Percentiles rank a stretch among this genome's conserved stretches.
phyloP scores from a whole-genome alignment of 1,140 invertebrate genomes.

The Lordiphosa stackelbergi region DNA sequence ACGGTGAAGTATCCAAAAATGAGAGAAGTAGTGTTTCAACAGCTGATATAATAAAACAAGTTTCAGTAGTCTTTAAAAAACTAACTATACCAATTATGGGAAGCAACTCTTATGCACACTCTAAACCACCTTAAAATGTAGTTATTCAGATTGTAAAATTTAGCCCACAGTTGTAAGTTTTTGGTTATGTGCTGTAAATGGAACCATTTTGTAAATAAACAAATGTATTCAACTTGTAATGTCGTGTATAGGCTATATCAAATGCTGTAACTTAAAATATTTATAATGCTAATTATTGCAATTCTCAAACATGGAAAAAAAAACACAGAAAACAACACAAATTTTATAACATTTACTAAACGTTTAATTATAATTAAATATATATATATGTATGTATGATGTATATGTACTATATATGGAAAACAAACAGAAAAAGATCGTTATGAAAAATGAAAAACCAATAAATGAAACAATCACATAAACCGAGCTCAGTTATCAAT shows the following conservation, averaged over 20 bases:
- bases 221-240: background rate
- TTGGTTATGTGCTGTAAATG: constrained; percentile 31
- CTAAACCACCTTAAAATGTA: constrained; percentile 19
- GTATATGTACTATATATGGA: constrained; percentile 23
- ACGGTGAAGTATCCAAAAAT: constrained; percentile 57
- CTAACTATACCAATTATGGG: constrained; percentile 10
- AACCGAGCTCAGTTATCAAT: background rate
- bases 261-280: constrained; percentile 50
- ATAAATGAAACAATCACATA: constrained; percentile 67
- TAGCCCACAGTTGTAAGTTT: constrained; percentile 9
- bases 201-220: constrained; percentile 22
- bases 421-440: constrained; percentile 42
- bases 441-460: constrained; percentile 64
- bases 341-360: constrained; percentile 74
- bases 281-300: constrained; percentile 69
- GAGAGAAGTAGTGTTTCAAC: constrained; percentile 35
- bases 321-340: constrained; percentile 19
- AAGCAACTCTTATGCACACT: constrained; percentile 18
- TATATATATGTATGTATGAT: constrained; percentile 37
- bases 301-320: constrained; percentile 48
- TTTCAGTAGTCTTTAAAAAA: constrained; percentile 30
- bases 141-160: constrained; percentile 11
- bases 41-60: constrained; percentile 26
- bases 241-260: constrained; percentile 26
- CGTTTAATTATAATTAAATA: constrained; percentile 51